phyloP scores from a whole-genome alignment of 2,797 vertebrate genomes.

The Muscicapa striata region DNA sequence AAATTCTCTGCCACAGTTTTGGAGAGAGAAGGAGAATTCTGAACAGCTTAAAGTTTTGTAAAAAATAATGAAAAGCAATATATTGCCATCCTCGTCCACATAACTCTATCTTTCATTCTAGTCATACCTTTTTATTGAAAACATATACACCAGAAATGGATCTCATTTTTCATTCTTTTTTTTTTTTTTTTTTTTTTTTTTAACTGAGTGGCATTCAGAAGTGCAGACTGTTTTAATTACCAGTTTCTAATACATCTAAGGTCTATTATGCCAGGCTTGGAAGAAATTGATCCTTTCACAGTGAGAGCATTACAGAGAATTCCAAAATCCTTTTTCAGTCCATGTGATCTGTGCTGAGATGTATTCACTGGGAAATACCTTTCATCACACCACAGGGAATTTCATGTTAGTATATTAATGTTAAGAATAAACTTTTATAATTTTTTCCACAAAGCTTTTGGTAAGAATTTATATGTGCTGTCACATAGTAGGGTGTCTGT shows the following conservation, averaged over 20 bases:
- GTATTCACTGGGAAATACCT: not conserved
- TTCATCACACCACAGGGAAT: not conserved
- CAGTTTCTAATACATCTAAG: not conserved
- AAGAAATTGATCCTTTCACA: not conserved
- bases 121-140: not conserved
- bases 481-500: not conserved
- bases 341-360: not conserved
- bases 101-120: not conserved
- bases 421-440: not conserved
- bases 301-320: not conserved
- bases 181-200: not conserved
- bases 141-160: not conserved
- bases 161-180: not conserved
- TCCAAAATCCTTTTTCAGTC: not conserved
- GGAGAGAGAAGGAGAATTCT: not conserved
- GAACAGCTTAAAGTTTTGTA: not conserved
- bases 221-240: not conserved
- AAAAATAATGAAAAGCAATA: not conserved
- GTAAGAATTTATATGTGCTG: conserved; percentile 1
- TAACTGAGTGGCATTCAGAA: not conserved
- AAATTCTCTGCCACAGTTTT: not conserved
- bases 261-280: not conserved
- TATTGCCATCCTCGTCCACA: not conserved
- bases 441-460: not conserved
- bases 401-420: not conserved